These are phyloP conservation scores for Mormyrus lacerda DNA, from an alignment of 2,113 vertebrate species.

Conservation along the genomic window DNA sequence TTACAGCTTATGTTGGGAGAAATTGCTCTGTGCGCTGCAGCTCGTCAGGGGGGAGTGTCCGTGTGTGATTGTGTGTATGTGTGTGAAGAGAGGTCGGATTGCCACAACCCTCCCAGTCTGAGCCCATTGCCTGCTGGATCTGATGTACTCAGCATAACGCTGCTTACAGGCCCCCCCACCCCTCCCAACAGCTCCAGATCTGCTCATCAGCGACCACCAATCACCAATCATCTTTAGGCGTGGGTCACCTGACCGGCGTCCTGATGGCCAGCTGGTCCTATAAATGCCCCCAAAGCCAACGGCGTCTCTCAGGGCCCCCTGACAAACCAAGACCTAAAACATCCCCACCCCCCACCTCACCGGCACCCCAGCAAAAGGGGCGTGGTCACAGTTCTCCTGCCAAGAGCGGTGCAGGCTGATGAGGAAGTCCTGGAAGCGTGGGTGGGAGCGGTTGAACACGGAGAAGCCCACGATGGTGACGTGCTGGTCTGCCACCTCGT, in stretches of 20 bases:
- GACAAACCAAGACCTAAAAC: neutral
- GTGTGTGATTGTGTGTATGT: neutral
- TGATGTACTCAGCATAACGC: neutral
- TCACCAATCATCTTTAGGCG: neutral
- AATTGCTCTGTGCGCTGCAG: neutral
- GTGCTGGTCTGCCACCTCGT: slow-evolving; percentile 73
- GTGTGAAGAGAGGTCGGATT: neutral
- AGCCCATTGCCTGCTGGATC: neutral
- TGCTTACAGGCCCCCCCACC: neutral
- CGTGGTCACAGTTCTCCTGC: slow-evolving; percentile 97
- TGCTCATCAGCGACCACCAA: neutral
- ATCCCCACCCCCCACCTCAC: slow-evolving; percentile 54
- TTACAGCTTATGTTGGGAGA: neutral
- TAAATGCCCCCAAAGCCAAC: neutral
- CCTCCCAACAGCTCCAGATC: neutral
- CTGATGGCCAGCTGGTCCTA: neutral
- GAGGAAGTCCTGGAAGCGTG: slow-evolving; percentile 89
- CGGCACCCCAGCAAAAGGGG: slow-evolving; percentile 85
- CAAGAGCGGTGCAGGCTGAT: slow-evolving; percentile 94
- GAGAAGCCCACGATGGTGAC: slow-evolving; percentile 95
- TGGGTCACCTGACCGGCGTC: neutral
- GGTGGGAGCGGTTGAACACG: slow-evolving; percentile 90
- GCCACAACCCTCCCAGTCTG: neutral
- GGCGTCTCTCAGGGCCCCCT: neutral
- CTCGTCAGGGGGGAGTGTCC: neutral